Conservation (phyloP, 92 coral and sea anemone species). For the Phenganax subtilis region DNA sequence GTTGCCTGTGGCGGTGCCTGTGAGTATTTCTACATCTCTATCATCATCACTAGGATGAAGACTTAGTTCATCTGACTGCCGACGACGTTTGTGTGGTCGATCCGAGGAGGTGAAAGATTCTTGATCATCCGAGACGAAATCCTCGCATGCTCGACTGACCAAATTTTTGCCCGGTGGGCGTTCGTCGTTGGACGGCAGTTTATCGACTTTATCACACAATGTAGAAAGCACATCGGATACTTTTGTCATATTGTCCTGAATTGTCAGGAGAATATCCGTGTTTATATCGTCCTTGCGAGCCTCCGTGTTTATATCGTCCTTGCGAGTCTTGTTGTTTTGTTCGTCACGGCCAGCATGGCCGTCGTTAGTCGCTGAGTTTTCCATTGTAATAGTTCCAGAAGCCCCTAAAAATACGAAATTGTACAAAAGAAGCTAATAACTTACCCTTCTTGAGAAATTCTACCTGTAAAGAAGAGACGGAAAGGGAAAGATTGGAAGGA, state of each 20-base stretch:
- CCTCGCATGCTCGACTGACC: neutral
- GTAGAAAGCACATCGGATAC: neutral
- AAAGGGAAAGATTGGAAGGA: neutral
- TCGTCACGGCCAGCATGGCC: neutral
- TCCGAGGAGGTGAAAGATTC: neutral
- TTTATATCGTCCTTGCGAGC: neutral
- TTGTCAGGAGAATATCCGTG: neutral
- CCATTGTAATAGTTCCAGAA: neutral
- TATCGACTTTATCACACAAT: neutral
- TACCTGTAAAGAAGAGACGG: neutral
- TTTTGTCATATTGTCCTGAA: neutral
- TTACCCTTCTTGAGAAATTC: neutral
- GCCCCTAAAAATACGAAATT: neutral
- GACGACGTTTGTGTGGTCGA: neutral
- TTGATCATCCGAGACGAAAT: neutral
- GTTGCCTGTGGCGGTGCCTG: neutral
- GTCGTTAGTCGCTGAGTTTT: neutral
- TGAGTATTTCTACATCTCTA: neutral
- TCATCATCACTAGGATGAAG: constrained; percentile 19
- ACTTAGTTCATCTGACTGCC: neutral
- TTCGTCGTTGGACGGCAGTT: neutral
- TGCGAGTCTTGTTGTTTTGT: neutral
- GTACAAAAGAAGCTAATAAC: neutral
- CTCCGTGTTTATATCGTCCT: neutral
- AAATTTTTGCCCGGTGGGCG: neutral